Percentiles rank a stretch among this genome's conserved stretches.
Evolutionary conservation across 1,140 invertebrate species (phyloP).

Genomic region (Metaphire vulgaris): DNA sequence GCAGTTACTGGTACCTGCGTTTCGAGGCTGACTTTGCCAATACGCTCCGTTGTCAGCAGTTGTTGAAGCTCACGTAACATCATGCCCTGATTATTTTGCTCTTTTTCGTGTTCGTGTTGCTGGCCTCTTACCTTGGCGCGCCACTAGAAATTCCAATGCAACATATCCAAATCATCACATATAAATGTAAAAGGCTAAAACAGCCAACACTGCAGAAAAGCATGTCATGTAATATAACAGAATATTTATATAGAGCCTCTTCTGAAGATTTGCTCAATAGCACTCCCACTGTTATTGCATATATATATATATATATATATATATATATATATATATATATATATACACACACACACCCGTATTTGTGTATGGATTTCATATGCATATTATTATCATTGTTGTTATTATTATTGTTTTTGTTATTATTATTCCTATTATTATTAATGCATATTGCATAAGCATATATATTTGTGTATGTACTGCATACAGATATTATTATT

Average conservation of each 20-base stretch:
- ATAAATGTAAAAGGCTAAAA: conserved; percentile 1
- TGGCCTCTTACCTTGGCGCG: conserved; percentile 56
- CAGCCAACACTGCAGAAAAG: conserved; percentile 2
- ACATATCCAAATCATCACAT: background rate
- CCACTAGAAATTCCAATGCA: conserved; percentile 7
- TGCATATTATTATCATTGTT: background rate
- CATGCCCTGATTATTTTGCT: conserved; percentile 65
- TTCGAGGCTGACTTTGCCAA: conserved; percentile 60
- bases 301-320: conserved; percentile 2
- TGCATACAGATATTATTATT: too few relatives aligned
- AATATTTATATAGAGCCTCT: too few relatives aligned
- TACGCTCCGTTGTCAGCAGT: conserved; percentile 59
- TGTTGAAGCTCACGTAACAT: conserved; percentile 66
- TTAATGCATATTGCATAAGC: too few relatives aligned
- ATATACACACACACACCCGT: background rate
- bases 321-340: conserved; percentile 13
- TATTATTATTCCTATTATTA: background rate
- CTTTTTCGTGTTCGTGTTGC: conserved; percentile 69
- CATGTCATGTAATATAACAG: too few relatives aligned
- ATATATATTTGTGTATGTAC: too few relatives aligned
- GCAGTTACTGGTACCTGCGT: conserved; percentile 51
- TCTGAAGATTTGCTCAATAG: too few relatives aligned
- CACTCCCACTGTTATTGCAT: too few relatives aligned
- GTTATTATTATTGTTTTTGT: background rate
- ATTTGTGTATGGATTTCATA: background rate